These are phyloP conservation scores for Artibeus jamaicensis DNA, from an alignment of 2,797 vertebrate genomes.

Conservation along the genomic window DNA sequence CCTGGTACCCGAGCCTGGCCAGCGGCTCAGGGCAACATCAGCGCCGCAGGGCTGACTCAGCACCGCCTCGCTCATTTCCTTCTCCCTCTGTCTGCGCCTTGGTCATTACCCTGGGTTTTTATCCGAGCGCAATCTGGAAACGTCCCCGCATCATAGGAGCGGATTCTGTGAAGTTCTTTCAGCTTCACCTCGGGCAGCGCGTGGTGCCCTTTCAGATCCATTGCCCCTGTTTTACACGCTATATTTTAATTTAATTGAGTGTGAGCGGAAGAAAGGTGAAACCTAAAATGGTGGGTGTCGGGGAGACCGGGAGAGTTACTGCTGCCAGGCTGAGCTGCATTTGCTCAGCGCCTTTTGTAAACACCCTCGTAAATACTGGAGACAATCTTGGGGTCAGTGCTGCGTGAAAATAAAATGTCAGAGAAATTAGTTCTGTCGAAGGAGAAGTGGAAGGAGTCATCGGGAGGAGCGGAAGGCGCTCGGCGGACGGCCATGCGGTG, in stretches of 20 bases:
- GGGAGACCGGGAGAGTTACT: slow-evolving; percentile 40
- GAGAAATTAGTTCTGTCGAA: slow-evolving; percentile 52
- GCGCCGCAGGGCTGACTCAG: accelerated
- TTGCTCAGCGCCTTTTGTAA: slow-evolving; percentile 57
- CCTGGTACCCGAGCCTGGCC: accelerated
- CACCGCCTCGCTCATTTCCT: accelerated
- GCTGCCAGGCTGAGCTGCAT: neutral
- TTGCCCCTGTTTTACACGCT: neutral
- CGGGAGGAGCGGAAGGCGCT: neutral
- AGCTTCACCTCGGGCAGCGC: neutral
- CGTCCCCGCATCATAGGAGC: neutral
- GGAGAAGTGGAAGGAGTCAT: slow-evolving; percentile 30
- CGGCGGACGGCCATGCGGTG: neutral
- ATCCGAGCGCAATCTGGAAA: neutral
- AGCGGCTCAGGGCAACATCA: accelerated
- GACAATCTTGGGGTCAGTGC: slow-evolving; percentile 71
- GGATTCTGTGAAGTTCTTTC: neutral
- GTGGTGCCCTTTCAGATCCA: neutral
- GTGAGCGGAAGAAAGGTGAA: slow-evolving; percentile 27
- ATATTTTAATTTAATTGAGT: slow-evolving; percentile 55
- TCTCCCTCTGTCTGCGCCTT: neutral
- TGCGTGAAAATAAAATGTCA: slow-evolving; percentile 72
- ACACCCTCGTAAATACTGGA: slow-evolving; percentile 75
- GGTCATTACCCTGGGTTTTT: neutral
- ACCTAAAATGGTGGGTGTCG: neutral